phyloP scores from a whole-genome alignment of 1,140 invertebrate species.

The Acromyrmex echinatior region DNA sequence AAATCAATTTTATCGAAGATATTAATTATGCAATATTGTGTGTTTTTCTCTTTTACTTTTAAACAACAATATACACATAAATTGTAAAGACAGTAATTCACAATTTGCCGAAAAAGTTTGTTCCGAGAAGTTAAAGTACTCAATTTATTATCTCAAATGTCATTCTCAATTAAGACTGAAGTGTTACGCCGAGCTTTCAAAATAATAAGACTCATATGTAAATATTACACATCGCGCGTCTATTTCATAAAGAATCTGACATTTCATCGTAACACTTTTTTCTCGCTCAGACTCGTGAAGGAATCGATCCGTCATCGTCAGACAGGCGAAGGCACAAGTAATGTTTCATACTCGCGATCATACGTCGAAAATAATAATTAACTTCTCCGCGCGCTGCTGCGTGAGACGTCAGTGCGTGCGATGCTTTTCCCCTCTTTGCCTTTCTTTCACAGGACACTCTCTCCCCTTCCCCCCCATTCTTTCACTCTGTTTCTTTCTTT shows the following conservation, averaged over 20 bases:
- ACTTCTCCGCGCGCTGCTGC: constrained; percentile 58
- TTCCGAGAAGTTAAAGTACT: neutral
- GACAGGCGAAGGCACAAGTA: constrained; percentile 36
- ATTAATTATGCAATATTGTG: neutral
- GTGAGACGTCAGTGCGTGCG: constrained; percentile 70
- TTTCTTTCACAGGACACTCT: neutral
- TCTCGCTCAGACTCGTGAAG: constrained; percentile 2
- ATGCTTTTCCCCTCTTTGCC: constrained; percentile 56
- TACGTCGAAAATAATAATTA: constrained; percentile 74
- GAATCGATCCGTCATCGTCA: constrained; percentile 52
- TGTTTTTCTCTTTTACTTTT: neutral
- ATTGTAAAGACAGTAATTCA: neutral
- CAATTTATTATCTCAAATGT: neutral
- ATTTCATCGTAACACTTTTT: constrained; percentile 16
- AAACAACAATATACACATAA: neutral
- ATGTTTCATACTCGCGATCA: constrained; percentile 32
- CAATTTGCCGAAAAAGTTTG: neutral
- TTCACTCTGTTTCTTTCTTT: neutral
- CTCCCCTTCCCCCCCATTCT: neutral
- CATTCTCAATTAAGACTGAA: constrained; percentile 1
- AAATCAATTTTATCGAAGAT: neutral
- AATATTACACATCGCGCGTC: constrained; percentile 9
- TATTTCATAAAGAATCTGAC: neutral
- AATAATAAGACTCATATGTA: neutral
- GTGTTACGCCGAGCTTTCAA: neutral